Evolutionary conservation across 2,797 vertebrate genomes (phyloP), one percentile per base, ranked within the genome.

Genomic region (Rousettus madagascariensis): DNA sequence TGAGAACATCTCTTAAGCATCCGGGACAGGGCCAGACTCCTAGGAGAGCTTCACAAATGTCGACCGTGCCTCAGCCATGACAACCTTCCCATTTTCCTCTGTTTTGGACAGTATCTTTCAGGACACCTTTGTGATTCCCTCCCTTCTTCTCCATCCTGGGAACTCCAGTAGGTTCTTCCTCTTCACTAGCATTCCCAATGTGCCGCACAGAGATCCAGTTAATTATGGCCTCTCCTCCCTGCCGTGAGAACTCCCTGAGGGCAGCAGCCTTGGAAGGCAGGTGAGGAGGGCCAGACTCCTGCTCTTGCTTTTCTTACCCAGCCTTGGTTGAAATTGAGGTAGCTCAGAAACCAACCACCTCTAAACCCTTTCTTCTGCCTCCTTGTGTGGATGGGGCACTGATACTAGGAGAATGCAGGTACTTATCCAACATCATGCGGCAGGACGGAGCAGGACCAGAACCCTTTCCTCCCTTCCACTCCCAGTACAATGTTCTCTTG

Each of bases 221-320:
- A 97, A 97, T 97, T 96, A 96, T 0, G 84, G 94, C 63, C 36
- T 96, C 80, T 84, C 75, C 66, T 88, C 33, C 61, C 79, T 10
- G 30, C 72, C 82, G 28, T 97, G 96, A 92, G 97, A 97, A 96
- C 85, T 63, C 91, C 97, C 93, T 69, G 80, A 83, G 94, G 97
- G 94, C 84, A 63, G 80, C 36, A 46, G 61, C 77, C 71, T 94
- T 63, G 38, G 55, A 92, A 59, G 57, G 57, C 92, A 28, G 68
- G 86, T 59, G 53, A 94, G 77, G 68, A 87, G 55, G 82, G 57
- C 79, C 82, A 30, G 78, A 53, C 36, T 63, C 51, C 53, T 1
- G 16, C 38, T 7, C 82, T 83, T 49, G 68, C 49, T 84, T 71
- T 80, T 74, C 15, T 79, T 65, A 8, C 66, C 8, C 46, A 75